Evolutionary conservation across 2,888 invertebrate species (phyloP).

Genomic region (Lithophane semibrunnea): DNA sequence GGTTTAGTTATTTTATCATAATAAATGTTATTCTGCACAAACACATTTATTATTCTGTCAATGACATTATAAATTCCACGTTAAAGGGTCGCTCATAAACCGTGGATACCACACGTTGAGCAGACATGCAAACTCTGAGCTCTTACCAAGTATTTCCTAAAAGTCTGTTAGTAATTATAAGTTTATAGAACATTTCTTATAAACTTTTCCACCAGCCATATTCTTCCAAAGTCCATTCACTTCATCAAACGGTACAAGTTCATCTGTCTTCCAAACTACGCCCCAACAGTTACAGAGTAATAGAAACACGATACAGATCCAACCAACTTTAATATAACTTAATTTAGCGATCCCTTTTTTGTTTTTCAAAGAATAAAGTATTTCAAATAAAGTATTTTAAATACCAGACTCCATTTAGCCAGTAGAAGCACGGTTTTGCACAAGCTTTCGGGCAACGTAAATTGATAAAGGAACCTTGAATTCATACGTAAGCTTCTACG

Average conservation of each 20-base stretch:
- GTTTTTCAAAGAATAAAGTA: slow-evolving; percentile 17
- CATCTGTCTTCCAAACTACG: slow-evolving; percentile 44
- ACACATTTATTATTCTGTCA: slow-evolving; percentile 1
- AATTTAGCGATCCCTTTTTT: slow-evolving; percentile 61
- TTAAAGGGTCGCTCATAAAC: neutral
- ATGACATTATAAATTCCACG: neutral
- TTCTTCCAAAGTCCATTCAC: slow-evolving; percentile 30
- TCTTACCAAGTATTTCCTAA: neutral
- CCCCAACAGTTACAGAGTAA: slow-evolving; percentile 43
- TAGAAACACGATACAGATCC: slow-evolving; percentile 46
- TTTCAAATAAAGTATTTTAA: slow-evolving; percentile 32
- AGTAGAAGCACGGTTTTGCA: slow-evolving; percentile 7
- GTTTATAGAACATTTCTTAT: slow-evolving; percentile 8
- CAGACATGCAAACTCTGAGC: neutral
- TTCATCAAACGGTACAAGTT: slow-evolving; percentile 44
- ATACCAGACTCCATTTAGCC: slow-evolving; percentile 11
- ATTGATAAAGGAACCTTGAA: slow-evolving; percentile 69
- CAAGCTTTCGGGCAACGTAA: slow-evolving; percentile 33
- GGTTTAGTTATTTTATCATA: too few relatives aligned
- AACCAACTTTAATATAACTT: slow-evolving; percentile 57
- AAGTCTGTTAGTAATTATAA: neutral
- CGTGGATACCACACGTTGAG: neutral
- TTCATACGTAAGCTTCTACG: slow-evolving; percentile 63
- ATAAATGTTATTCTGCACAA: too few relatives aligned
- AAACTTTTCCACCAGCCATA: slow-evolving; percentile 13